Conservation (phyloP, 2,888 invertebrate genomes). For the Allacma fusca region DNA sequence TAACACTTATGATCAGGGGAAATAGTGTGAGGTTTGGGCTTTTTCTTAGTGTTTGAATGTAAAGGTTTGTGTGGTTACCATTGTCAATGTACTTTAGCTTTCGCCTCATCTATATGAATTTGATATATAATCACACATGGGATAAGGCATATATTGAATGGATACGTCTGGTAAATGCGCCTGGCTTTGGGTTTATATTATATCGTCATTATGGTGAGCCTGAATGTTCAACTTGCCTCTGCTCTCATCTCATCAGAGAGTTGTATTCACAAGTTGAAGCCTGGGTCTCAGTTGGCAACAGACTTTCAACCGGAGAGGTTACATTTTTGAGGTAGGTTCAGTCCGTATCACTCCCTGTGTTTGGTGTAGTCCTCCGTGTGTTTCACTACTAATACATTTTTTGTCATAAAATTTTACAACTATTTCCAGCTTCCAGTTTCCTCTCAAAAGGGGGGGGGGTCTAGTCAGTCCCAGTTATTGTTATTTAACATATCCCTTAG, state of each 20-base stretch:
- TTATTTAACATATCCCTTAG: background rate
- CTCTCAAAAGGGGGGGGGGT: too few relatives aligned
- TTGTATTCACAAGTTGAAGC: background rate
- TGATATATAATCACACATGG: background rate
- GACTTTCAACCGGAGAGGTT: constrained; percentile 38
- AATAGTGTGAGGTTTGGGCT: background rate
- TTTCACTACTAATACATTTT: background rate
- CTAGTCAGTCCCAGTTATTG: too few relatives aligned
- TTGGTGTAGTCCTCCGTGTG: background rate
- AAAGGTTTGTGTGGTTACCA: background rate
- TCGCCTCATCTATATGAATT: background rate
- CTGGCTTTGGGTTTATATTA: background rate
- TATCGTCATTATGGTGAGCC: background rate
- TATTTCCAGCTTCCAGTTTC: too few relatives aligned
- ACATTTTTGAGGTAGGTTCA: constrained; percentile 38
- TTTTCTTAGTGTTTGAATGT: background rate
- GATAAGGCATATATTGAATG: background rate
- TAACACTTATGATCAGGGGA: background rate
- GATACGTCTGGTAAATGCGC: background rate
- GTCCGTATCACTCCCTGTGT: constrained; percentile 1
- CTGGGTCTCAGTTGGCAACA: constrained; percentile 22
- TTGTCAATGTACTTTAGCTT: background rate
- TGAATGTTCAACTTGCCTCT: background rate
- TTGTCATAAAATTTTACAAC: background rate
- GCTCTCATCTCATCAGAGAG: background rate